Percentiles rank a stretch among this genome's conserved stretches.
These are phyloP conservation scores for Dipus sagitta DNA, from an alignment of 2,797 vertebrate species.

Conservation along the genomic window DNA sequence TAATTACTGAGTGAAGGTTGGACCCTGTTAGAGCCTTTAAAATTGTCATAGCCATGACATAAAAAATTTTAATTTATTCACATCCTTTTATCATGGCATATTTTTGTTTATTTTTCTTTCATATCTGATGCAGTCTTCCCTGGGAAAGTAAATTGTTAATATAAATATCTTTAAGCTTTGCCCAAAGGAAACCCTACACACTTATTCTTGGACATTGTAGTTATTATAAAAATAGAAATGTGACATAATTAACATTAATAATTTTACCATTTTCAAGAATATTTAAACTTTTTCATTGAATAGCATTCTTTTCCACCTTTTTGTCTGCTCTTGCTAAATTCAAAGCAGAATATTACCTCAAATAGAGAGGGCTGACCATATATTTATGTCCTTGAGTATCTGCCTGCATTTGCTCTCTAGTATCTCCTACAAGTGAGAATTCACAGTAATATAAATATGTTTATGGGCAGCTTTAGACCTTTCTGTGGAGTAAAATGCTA, in stretches of 20 bases:
- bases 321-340: constrained; percentile 2
- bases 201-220: background rate
- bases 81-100: background rate
- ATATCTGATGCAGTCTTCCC: background rate
- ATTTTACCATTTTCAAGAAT: constrained; percentile 8
- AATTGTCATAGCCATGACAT: background rate
- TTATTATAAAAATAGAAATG: constrained; percentile 10
- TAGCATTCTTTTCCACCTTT: background rate
- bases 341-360: background rate
- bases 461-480: background rate
- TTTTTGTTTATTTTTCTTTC: constrained; percentile 11
- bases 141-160: constrained; percentile 42
- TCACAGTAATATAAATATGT: constrained; percentile 23
- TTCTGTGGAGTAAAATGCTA: background rate
- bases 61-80: constrained; percentile 24
- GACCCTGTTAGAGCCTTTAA: background rate
- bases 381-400: constrained; percentile 4
- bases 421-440: background rate
- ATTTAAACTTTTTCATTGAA: background rate
- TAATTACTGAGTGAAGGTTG: constrained; percentile 24
- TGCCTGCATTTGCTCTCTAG: background rate
- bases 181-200: constrained; percentile 3
- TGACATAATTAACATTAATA: constrained; percentile 1
- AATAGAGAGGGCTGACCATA: background rate
- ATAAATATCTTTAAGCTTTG: constrained; percentile 53